Evolutionary conservation across 2,888 invertebrate species (phyloP), one percentile per base, ranked within the genome.

Genomic region (Mimas tiliae): DNA sequence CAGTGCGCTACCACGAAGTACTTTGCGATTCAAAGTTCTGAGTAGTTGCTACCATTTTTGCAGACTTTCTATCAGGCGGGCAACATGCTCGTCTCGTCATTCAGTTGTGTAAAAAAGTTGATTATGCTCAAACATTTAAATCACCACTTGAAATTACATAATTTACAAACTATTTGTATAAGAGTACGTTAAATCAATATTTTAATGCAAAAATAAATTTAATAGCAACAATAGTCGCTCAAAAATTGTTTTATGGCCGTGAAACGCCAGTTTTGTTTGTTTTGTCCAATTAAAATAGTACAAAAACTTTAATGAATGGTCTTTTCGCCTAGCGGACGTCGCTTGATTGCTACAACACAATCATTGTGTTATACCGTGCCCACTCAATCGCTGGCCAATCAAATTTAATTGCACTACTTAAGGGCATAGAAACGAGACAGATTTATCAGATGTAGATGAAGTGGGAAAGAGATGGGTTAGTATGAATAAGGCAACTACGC

Each of bases 361-460:
- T 76, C 75, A 73, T 72, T 68, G 68, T 63, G 73, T 74, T 72
- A 76, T 73, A 72, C 68, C 75, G 62, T 76, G 69, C 66, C 62
- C 33, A 52, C 68, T 65, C 68, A 69, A 72, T 70, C 68, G 58
- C 21, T 50, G 47, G 34, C 51, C 67, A 52, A 64, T 67, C 55
- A 64, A 42, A 62, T 62, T 67, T 67, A 64, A 67, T 67, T 64
- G 51, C 62, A 45, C 62, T 53, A 52, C 52, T 64, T 55, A 63
- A 53, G 66, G 52, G 65, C 65, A 38, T 65, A 6, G 12, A 12
- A 65, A 38, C 27, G 65, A 48, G 58, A 58, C 47, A 65, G 19
- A 14, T 3, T 58, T 58, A 65, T 65, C 6, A 1, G 14, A 19
- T 19, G 1, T 34, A 33, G 8, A n/a, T 14, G n/a, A 58, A 27